phyloP scores from a whole-genome alignment of 2,113 vertebrate genomes.

The Echinops telfairi region DNA sequence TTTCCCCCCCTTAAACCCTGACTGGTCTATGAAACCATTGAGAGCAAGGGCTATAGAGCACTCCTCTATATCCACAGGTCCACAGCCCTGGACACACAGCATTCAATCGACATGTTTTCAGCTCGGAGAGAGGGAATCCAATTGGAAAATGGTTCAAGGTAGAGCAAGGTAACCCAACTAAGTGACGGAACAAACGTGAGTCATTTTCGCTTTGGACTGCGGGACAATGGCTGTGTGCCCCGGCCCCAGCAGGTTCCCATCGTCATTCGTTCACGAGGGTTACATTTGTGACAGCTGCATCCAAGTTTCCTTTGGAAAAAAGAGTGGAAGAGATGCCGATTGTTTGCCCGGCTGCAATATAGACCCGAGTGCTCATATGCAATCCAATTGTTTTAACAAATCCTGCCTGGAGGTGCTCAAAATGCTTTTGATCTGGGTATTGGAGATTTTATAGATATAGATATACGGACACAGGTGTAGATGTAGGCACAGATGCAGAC shows the following conservation, averaged over 20 bases:
- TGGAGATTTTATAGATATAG: too few relatives aligned
- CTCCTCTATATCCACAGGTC: not conserved
- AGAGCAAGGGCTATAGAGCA: not conserved
- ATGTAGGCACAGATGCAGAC: too few relatives aligned
- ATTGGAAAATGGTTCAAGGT: slow-evolving; percentile 38
- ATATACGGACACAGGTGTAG: too few relatives aligned
- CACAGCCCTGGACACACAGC: not conserved
- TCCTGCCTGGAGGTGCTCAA: too few relatives aligned
- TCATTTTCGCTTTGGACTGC: not conserved
- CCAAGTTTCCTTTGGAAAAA: not conserved
- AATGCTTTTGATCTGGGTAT: too few relatives aligned
- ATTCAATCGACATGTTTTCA: not conserved
- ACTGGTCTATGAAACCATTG: not conserved
- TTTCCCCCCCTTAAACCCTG: not conserved
- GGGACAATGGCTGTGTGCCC: not conserved
- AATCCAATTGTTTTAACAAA: not conserved
- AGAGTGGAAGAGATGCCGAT: not conserved
- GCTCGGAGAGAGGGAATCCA: not conserved
- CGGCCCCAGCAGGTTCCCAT: not conserved
- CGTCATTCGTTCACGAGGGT: not conserved
- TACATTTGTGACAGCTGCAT: not conserved
- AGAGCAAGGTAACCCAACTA: not conserved
- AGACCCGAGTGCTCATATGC: not conserved
- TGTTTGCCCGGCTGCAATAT: slow-evolving; percentile 39
- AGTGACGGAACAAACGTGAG: not conserved